A percentile compares a stretch with the other conserved stretches of the same genome.
Conservation (phyloP, 2,888 invertebrate species). For the Deilephila porcellus region DNA sequence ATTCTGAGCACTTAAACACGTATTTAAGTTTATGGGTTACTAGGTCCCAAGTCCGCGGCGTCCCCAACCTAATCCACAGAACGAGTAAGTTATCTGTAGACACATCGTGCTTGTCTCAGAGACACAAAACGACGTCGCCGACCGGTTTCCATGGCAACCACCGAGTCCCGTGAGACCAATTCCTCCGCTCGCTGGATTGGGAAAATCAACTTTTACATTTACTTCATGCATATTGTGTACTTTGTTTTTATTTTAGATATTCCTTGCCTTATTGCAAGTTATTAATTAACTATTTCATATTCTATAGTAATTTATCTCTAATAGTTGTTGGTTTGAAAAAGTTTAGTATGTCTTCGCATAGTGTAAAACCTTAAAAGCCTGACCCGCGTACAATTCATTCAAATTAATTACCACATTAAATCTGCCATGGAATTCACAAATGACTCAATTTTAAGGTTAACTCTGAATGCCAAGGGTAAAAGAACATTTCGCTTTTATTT, state of each 20-base stretch:
- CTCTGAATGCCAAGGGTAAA: too few relatives aligned
- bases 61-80: conserved; percentile 14
- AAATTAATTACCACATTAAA: too few relatives aligned
- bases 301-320: too few relatives aligned
- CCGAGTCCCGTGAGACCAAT: conserved; percentile 17
- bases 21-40: conserved; percentile 5
- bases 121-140: conserved; percentile 18
- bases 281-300: background rate
- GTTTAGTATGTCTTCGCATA: too few relatives aligned
- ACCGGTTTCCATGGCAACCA: conserved; percentile 14
- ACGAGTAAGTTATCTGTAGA: conserved; percentile 5
- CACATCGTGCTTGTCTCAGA: conserved; percentile 7
- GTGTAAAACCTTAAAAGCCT: too few relatives aligned
- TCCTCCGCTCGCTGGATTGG: conserved; percentile 11
- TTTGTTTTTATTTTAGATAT: background rate
- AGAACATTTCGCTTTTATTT: too few relatives aligned
- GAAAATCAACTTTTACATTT: conserved; percentile 16
- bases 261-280: background rate
- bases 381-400: too few relatives aligned
- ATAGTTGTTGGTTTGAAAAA: too few relatives aligned
- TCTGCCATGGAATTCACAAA: too few relatives aligned
- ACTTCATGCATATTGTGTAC: background rate
- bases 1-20: conserved; percentile 2
- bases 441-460: too few relatives aligned
- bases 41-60: conserved; percentile 5